A percentile compares a stretch with the other conserved stretches of the same genome.
phyloP scores from a whole-genome alignment of 2,797 vertebrate species.

The Enteromius radiatus region DNA sequence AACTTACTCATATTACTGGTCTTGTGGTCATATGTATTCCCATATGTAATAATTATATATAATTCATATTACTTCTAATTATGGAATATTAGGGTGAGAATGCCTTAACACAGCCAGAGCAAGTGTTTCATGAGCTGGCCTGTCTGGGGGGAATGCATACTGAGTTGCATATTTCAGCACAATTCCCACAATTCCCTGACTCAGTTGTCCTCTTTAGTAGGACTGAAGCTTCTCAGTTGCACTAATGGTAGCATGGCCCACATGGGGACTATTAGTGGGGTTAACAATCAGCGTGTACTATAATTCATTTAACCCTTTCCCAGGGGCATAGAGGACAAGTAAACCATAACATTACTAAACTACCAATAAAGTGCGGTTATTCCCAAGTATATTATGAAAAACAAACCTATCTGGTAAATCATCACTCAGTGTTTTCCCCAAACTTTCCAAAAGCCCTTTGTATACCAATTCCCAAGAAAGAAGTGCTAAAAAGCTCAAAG shows the following conservation, averaged over 20 bases:
- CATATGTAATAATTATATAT: background rate
- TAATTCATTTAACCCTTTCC: slow-evolving; percentile 56
- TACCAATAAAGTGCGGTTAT: background rate
- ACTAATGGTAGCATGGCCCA: slow-evolving; percentile 56
- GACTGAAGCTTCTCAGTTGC: slow-evolving; percentile 47
- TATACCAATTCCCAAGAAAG: background rate
- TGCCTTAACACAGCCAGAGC: background rate
- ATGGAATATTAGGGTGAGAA: background rate
- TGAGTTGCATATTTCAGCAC: slow-evolving; percentile 59
- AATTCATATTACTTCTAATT: background rate
- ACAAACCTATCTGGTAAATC: background rate
- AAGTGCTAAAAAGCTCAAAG: slow-evolving; percentile 25
- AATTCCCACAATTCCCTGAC: slow-evolving; percentile 55
- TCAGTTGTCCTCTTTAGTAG: slow-evolving; percentile 51
- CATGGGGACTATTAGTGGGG: slow-evolving; percentile 55
- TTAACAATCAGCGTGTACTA: slow-evolving; percentile 56
- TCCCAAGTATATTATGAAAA: background rate
- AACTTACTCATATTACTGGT: background rate
- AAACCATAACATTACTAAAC: background rate
- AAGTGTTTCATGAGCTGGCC: slow-evolving; percentile 27
- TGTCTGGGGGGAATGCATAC: slow-evolving; percentile 13
- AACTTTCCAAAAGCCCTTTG: background rate
- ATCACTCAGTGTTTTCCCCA: background rate
- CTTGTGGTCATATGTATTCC: no score
- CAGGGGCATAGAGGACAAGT: slow-evolving; percentile 20